Percentiles rank a stretch among this genome's conserved stretches.
These are phyloP conservation scores for Spongilla lacustris DNA, from an alignment of 37 sponge, comb jelly and placozoan species.

Conservation along the genomic window DNA sequence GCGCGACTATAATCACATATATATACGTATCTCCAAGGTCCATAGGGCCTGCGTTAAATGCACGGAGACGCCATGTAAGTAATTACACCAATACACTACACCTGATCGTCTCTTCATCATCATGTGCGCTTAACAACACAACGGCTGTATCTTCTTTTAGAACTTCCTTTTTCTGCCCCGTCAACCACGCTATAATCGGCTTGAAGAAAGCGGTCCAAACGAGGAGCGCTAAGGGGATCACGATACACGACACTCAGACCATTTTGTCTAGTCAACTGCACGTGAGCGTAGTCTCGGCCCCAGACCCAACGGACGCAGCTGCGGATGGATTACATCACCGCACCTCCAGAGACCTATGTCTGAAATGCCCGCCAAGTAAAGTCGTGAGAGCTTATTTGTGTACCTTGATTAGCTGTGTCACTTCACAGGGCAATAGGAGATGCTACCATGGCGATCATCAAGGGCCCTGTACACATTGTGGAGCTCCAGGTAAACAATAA, in stretches of 20 bases:
- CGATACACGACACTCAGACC: constrained; percentile 65
- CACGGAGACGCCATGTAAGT: too few species aligned
- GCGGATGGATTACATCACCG: too few species aligned
- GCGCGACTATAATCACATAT: too few species aligned
- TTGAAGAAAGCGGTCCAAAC: constrained; percentile 36
- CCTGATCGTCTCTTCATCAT: too few species aligned
- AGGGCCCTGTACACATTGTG: constrained; percentile 47
- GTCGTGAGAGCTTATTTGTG: too few species aligned
- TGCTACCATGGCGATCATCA: constrained; percentile 61
- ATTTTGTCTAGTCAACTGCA: not conserved
- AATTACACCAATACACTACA: too few species aligned
- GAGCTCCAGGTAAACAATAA: constrained; percentile 40
- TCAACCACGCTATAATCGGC: not conserved
- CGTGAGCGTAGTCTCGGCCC: not conserved
- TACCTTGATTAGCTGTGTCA: too few species aligned
- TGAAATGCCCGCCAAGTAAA: not conserved
- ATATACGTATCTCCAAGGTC: too few species aligned
- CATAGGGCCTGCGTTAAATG: too few species aligned
- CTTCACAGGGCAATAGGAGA: constrained; percentile 63
- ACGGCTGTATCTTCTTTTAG: not conserved
- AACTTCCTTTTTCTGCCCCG: constrained; percentile 16
- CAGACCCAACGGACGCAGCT: not conserved
- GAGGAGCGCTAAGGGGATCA: constrained; percentile 35
- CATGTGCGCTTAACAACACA: too few species aligned
- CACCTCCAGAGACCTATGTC: not conserved